Percentiles rank a stretch among this genome's conserved stretches.
These are phyloP conservation scores for Troides helena DNA, from an alignment of 2,888 invertebrate species.

Conservation along the genomic window DNA sequence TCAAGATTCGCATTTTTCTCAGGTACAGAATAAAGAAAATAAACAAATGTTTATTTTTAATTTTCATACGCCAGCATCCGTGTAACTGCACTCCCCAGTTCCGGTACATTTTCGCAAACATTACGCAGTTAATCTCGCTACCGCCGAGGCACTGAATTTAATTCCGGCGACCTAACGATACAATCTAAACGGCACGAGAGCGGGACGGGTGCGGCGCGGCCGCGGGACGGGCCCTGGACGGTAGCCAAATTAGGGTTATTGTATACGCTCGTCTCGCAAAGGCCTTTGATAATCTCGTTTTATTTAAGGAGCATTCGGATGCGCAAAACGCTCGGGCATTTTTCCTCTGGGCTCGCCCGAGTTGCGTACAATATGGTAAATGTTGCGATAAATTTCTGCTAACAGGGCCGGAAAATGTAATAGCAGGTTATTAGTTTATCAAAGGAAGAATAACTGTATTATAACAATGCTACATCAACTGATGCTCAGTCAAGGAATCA, in stretches of 20 bases:
- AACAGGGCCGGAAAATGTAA: conserved; percentile 4
- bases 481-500: too few species aligned
- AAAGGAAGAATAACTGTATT: too few species aligned
- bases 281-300: conserved; percentile 31
- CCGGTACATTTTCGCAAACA: conserved; percentile 19
- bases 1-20: too few species aligned
- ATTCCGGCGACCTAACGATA: conserved; percentile 39
- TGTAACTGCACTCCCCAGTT: conserved; percentile 9
- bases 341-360: conserved; percentile 17
- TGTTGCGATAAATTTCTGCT: conserved; percentile 16
- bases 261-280: conserved; percentile 31
- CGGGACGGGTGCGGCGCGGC: conserved; percentile 34
- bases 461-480: too few species aligned
- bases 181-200: conserved; percentile 38
- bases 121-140: conserved; percentile 37
- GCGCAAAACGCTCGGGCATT: conserved; percentile 21
- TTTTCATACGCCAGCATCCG: conserved; percentile 14
- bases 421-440: not conserved
- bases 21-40: too few species aligned
- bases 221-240: conserved; percentile 32
- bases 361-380: conserved; percentile 11
- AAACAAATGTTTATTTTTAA: not conserved
- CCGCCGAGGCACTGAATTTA: conserved; percentile 36
- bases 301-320: conserved; percentile 32
- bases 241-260: conserved; percentile 39